Conservation (phyloP, 2,797 vertebrate species). For the Silurus lanzhouensis region DNA sequence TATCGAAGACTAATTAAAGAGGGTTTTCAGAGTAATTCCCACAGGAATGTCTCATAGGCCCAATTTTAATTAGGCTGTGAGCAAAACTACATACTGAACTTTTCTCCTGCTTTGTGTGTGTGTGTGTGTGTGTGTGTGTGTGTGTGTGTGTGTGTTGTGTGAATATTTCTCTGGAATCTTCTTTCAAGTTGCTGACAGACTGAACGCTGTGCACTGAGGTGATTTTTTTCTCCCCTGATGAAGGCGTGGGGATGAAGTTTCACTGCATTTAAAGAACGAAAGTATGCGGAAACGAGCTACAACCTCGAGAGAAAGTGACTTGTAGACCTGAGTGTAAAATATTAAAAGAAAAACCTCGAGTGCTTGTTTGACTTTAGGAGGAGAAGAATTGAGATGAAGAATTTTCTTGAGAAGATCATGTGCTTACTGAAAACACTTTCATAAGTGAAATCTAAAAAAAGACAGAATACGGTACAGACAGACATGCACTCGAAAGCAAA, state of each 20-base stretch:
- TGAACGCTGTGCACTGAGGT: background rate
- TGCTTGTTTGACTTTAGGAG: background rate
- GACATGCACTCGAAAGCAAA: no score
- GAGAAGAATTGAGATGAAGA: no score
- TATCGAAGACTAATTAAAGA: conserved; percentile 70
- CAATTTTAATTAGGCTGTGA: conserved; percentile 54
- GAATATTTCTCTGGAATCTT: conserved; percentile 42
- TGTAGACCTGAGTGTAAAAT: background rate
- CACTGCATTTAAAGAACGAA: conserved; percentile 20
- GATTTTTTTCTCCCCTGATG: background rate
- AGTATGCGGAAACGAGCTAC: background rate
- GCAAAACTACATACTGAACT: conserved; percentile 23
- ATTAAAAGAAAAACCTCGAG: background rate
- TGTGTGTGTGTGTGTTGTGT: background rate
- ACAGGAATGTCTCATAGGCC: conserved; percentile 59
- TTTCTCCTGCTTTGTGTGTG: conserved; percentile 32
- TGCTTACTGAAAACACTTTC: background rate
- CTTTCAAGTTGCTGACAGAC: conserved; percentile 11
- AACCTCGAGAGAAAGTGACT: background rate
- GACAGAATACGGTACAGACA: no score
- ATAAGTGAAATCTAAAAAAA: background rate
- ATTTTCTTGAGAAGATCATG: background rate
- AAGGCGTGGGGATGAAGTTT: background rate
- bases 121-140: background rate
- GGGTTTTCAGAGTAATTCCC: conserved; percentile 61